Evolutionary conservation across 1,140 invertebrate species (phyloP).

Genomic region (Thrips palmi): DNA sequence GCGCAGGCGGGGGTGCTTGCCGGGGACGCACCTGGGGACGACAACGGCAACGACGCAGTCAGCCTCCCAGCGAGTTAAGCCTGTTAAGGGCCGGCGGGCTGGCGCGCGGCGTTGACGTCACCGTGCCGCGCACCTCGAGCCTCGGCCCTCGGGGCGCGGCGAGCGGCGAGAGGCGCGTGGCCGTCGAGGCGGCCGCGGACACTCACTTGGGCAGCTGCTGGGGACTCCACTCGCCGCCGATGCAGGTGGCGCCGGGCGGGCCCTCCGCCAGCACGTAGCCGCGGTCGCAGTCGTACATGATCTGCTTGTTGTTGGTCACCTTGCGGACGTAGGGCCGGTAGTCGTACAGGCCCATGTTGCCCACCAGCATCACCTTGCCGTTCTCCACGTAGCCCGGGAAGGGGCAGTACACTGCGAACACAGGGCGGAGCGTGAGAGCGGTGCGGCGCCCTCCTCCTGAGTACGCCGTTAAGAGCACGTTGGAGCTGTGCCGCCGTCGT

Average conservation of each 20-base stretch:
- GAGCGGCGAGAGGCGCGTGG: too few species aligned
- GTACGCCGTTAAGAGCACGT: background rate
- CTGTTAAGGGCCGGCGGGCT: background rate
- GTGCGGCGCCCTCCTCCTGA: background rate
- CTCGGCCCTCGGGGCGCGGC: too few species aligned
- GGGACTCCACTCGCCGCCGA: slow-evolving; percentile 77
- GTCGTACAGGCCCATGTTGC: slow-evolving; percentile 93
- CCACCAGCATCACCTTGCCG: slow-evolving; percentile 83
- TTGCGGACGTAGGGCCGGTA: slow-evolving; percentile 90
- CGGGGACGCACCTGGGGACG: slow-evolving; percentile 41
- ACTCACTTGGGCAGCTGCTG: slow-evolving; percentile 46
- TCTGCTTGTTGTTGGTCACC: slow-evolving; percentile 81
- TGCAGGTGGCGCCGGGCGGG: slow-evolving; percentile 81
- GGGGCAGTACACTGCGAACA: slow-evolving; percentile 66
- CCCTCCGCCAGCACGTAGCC: slow-evolving; percentile 72
- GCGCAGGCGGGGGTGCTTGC: slow-evolving; percentile 62
- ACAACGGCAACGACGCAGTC: slow-evolving; percentile 20
- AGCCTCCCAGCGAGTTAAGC: slow-evolving; percentile 18
- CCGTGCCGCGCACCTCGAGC: too few species aligned
- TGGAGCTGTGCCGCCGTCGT: too few species aligned
- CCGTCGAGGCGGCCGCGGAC: background rate
- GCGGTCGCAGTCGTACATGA: slow-evolving; percentile 90
- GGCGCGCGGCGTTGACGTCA: too few species aligned
- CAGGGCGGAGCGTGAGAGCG: background rate
- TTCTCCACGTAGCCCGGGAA: slow-evolving; percentile 82